Evolutionary conservation across 2,888 invertebrate genomes (phyloP), one percentile per base, ranked within the genome.

Genomic region (Mimumesa dahlbomi): DNA sequence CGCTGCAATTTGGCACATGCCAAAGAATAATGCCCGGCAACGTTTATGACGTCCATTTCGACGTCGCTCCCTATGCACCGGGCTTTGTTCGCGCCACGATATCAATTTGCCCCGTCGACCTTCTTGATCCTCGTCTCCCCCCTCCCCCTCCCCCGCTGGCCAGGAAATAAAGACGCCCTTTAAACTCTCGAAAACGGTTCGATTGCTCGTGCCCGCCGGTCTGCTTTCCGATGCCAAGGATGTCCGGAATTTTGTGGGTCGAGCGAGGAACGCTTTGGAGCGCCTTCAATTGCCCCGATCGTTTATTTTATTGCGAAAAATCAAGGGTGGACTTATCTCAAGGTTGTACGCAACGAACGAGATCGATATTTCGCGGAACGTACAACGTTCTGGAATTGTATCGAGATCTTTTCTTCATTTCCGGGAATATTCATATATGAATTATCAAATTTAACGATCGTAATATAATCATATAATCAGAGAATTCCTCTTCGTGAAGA

Each of bases 1-100:
- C 49, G 59, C 36, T 42, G 36, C 62, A 46, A 68, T 79, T 80
- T 76, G 79, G 77, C 79, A 77, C 48, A 62, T 50, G 61, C 36
- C 45, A 63, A 58, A 53, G 67, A 62, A n/a, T n/a, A n/a, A 75
- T 46, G 54, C 52, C 22, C 21, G 18, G 49, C 34, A 49, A 75
- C 57, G 25, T 79, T 75, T 65, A 68, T 16, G 75, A 62, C 42
- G 58, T 42, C n/a, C 58, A 53, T 66, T 69, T 45, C 52, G 40
- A 46, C 62, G 52, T 40, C 29, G 48, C 43, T 72, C 25, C 43
- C 64, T n/a, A 61, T 71, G 69, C 53, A 29, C 13, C n/a, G 29
- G 9, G 49, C 38, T 34, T 61, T 49, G 45, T 43, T 36, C 50
- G 38, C 14, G 59, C 14, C 43, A 54, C 54, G 54, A 69, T 70